Percentiles rank a stretch among this genome's conserved stretches.
Conservation (phyloP, 2,888 invertebrate genomes). For the Drosophila tripunctata region DNA sequence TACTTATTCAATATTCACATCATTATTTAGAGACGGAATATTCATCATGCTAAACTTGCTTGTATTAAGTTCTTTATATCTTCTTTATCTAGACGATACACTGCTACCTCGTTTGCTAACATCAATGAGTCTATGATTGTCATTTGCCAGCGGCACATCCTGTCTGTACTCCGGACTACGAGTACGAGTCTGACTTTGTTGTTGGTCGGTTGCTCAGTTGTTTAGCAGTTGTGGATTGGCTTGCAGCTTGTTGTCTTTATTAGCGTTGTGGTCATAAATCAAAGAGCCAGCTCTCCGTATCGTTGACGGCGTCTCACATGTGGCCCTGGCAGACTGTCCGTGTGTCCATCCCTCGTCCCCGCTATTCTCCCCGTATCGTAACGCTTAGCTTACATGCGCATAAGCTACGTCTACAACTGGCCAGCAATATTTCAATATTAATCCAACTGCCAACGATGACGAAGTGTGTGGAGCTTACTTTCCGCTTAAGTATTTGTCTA, state of each 20-base stretch:
- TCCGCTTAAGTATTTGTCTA: slow-evolving; percentile 71
- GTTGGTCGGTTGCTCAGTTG: slow-evolving; percentile 2
- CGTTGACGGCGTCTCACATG: slow-evolving; percentile 63
- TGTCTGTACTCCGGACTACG: slow-evolving; percentile 44
- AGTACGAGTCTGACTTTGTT: slow-evolving; percentile 5
- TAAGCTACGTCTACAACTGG: slow-evolving; percentile 49
- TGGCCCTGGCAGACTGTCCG: slow-evolving; percentile 58
- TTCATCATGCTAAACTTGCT: neutral
- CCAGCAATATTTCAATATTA: slow-evolving; percentile 81
- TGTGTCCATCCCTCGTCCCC: neutral
- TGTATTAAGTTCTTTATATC: neutral
- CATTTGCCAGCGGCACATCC: slow-evolving; percentile 67
- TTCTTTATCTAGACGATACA: slow-evolving; percentile 3
- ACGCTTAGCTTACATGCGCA: slow-evolving; percentile 64
- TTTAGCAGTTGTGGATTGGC: slow-evolving; percentile 42
- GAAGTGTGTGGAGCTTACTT: slow-evolving; percentile 73
- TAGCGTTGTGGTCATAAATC: slow-evolving; percentile 70
- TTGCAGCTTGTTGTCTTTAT: slow-evolving; percentile 78
- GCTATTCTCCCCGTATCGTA: slow-evolving; percentile 10
- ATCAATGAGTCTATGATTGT: slow-evolving; percentile 38
- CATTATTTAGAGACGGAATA: neutral
- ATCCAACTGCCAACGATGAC: slow-evolving; percentile 81
- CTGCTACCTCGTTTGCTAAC: slow-evolving; percentile 4
- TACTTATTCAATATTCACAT: no score
- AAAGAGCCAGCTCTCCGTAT: slow-evolving; percentile 67